A percentile compares a stretch with the other conserved stretches of the same genome.
Evolutionary conservation across 2,797 vertebrate genomes (phyloP).

Genomic region (Oophaga sylvatica): DNA sequence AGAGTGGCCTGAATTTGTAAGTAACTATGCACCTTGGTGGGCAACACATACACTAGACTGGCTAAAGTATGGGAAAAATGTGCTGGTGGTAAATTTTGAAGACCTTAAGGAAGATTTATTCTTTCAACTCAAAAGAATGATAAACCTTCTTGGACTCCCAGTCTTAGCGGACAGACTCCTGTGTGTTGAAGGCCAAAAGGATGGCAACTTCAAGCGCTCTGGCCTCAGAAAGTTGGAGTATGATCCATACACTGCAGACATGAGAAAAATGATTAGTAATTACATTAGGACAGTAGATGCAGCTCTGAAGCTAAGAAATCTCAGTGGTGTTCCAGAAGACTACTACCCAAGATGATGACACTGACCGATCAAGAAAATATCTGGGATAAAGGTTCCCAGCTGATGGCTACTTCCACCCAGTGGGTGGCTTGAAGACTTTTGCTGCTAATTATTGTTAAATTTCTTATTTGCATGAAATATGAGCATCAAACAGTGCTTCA

Average conservation of each 20-base stretch:
- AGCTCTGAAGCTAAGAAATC: conserved; percentile 82
- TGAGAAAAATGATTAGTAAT: conserved; percentile 81
- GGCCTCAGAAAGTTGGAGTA: conserved; percentile 92
- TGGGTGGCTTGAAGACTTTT: conserved; percentile 66
- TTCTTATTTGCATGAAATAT: conserved; percentile 68
- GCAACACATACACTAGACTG: conserved; percentile 94
- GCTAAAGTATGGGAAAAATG: conserved; percentile 87
- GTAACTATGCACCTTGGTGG: conserved; percentile 96
- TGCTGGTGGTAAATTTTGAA: conserved; percentile 94
- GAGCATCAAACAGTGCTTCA: conserved; percentile 53
- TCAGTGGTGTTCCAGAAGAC: conserved; percentile 87
- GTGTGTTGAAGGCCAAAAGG: conserved; percentile 96
- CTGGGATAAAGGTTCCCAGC: not conserved
- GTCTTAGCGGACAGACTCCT: conserved; percentile 90
- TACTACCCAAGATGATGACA: conserved; percentile 91
- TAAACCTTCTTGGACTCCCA: conserved; percentile 82
- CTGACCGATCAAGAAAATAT: not conserved
- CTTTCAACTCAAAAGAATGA: conserved; percentile 87
- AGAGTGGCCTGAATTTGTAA: conserved; percentile 98
- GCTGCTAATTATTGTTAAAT: conserved; percentile 64
- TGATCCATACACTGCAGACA: conserved; percentile 90
- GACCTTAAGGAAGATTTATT: conserved; percentile 90
- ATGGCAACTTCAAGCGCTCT: conserved; percentile 95
- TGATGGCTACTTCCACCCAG: conserved; percentile 68
- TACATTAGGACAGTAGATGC: conserved; percentile 89